Evolutionary conservation across 1,140 invertebrate genomes (phyloP).

Genomic region (Monomorium pharaonis): DNA sequence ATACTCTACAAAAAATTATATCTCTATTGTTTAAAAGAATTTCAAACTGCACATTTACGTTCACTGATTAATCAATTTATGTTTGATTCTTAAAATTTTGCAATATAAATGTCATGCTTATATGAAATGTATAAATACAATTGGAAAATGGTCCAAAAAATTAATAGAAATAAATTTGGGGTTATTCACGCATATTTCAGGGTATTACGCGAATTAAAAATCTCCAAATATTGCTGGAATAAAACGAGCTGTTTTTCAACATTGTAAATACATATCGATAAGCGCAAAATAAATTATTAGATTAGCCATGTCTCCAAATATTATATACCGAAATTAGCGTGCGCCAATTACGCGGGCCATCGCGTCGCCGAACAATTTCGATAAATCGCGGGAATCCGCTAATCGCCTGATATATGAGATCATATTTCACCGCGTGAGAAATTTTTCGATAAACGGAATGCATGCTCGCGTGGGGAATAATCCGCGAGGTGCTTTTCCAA

Average conservation of each 20-base stretch:
- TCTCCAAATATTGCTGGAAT: constrained; percentile 29
- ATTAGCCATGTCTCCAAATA: constrained; percentile 43
- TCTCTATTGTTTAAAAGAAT: background rate
- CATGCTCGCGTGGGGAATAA: constrained; percentile 26
- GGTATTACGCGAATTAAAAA: background rate
- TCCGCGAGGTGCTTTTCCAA: constrained; percentile 31
- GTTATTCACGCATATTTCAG: constrained; percentile 6
- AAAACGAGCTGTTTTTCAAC: constrained; percentile 35
- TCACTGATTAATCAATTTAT: background rate
- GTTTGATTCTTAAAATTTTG: background rate
- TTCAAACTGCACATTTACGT: background rate
- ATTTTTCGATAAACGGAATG: constrained; percentile 51
- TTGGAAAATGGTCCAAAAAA: constrained; percentile 7
- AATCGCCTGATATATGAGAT: constrained; percentile 49
- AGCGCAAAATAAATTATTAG: constrained; percentile 49
- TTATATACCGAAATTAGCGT: constrained; percentile 35
- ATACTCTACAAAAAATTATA: background rate
- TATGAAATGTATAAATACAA: background rate
- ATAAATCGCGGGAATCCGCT: constrained; percentile 45
- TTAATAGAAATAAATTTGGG: constrained; percentile 11
- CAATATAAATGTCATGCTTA: background rate
- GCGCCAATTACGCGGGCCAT: constrained; percentile 45
- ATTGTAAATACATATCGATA: constrained; percentile 23
- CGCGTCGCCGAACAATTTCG: constrained; percentile 47
- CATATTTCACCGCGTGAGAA: constrained; percentile 41